These are phyloP conservation scores for Fregata magnificens DNA, from an alignment of 2,113 vertebrate genomes.

Conservation along the genomic window DNA sequence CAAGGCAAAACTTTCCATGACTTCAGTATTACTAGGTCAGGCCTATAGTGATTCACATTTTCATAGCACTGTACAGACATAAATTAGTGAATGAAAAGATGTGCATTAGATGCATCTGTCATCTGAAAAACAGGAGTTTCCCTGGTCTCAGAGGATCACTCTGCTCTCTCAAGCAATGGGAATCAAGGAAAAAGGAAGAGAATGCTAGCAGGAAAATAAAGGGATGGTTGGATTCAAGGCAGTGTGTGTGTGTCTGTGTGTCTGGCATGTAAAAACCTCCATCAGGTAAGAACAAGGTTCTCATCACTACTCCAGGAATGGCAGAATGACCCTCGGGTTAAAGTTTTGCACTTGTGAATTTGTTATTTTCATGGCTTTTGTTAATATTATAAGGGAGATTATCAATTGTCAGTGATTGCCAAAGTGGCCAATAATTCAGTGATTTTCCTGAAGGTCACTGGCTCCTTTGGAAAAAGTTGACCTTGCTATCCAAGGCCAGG, in stretches of 20 bases:
- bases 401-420: not conserved
- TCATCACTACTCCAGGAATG: not conserved
- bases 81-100: not conserved
- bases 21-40: not conserved
- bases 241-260: not conserved
- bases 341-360: constrained; percentile 61
- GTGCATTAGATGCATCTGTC: not conserved
- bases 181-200: not conserved
- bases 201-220: not conserved
- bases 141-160: not conserved
- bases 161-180: not conserved
- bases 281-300: not conserved
- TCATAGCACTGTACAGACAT: not conserved
- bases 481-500: not conserved
- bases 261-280: not conserved
- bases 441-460: constrained; percentile 21
- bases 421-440: constrained; percentile 12
- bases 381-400: not conserved
- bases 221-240: not conserved
- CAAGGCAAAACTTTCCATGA: not conserved
- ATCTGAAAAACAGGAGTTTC: not conserved
- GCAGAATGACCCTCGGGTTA: constrained; percentile 1
- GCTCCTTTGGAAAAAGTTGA: constrained; percentile 14
- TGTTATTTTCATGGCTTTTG: constrained; percentile 52
- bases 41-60: not conserved